Percentiles rank a stretch among this genome's conserved stretches.
Evolutionary conservation across 2,888 invertebrate genomes (phyloP).

Genomic region (Coleophora deauratella): DNA sequence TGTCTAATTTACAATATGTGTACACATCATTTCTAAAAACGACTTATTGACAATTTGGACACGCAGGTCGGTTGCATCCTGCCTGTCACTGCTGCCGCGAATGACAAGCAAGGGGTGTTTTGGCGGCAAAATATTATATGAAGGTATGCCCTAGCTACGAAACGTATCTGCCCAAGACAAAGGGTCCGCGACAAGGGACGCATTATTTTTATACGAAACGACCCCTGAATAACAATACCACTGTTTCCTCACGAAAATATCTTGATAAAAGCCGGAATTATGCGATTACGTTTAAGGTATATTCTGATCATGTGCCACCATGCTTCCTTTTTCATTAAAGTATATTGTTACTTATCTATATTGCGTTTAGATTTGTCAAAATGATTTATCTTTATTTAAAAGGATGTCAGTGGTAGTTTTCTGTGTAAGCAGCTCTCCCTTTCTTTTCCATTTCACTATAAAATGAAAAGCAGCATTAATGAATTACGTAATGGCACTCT

Average conservation of each 20-base stretch:
- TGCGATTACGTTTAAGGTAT: too few species aligned
- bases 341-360: slow-evolving; percentile 50
- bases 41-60: slow-evolving; percentile 50
- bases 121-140: slow-evolving; percentile 40
- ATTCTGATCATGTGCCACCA: slow-evolving; percentile 61
- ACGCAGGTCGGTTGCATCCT: slow-evolving; percentile 67
- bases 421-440: too few species aligned
- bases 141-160: slow-evolving; percentile 28
- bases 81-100: slow-evolving; percentile 50
- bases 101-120: slow-evolving; percentile 59
- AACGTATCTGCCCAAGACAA: slow-evolving; percentile 41
- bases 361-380: slow-evolving; percentile 22
- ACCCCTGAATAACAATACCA: slow-evolving; percentile 57
- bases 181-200: slow-evolving; percentile 62
- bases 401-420: slow-evolving; percentile 29
- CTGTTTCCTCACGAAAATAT: slow-evolving; percentile 61
- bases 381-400: slow-evolving; percentile 57
- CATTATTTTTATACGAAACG: slow-evolving; percentile 67
- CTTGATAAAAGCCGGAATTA: slow-evolving; percentile 63
- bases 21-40: too few species aligned
- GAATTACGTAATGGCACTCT: too few species aligned
- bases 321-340: slow-evolving; percentile 53
- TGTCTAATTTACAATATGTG: too few species aligned
- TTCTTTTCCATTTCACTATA: too few species aligned
- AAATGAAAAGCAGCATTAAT: too few species aligned